These are phyloP conservation scores for Dromius quadrimaculatus DNA, from an alignment of 2,888 invertebrate species.

Conservation along the genomic window DNA sequence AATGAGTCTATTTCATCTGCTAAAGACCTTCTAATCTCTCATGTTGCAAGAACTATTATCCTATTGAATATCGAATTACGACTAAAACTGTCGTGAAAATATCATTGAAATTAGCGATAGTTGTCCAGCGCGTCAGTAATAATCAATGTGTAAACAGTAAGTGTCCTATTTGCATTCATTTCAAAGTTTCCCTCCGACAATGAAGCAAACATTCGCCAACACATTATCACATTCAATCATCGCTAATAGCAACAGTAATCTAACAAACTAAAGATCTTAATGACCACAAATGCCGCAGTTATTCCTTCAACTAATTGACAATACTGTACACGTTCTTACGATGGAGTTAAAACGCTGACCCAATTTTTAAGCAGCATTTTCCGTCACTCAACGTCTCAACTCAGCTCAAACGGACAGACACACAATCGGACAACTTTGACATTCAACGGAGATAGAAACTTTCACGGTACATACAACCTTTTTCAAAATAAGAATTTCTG, in stretches of 20 bases:
- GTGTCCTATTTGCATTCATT: slow-evolving; percentile 13
- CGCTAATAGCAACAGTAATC: slow-evolving; percentile 29
- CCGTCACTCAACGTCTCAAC: slow-evolving; percentile 40
- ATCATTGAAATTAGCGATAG: no score
- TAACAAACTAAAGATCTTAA: slow-evolving; percentile 31
- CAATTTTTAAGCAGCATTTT: slow-evolving; percentile 43
- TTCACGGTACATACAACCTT: slow-evolving; percentile 16
- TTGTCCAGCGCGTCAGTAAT: no score
- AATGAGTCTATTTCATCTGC: no score
- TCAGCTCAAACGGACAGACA: slow-evolving; percentile 29
- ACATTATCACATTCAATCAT: slow-evolving; percentile 35
- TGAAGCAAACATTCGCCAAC: slow-evolving; percentile 1
- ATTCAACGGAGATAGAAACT: slow-evolving; percentile 23
- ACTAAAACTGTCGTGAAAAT: no score
- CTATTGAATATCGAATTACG: no score
- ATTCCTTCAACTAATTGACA: slow-evolving; percentile 44
- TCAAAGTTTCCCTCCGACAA: slow-evolving; percentile 12
- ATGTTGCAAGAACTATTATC: no score
- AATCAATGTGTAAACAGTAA: slow-evolving; percentile 5
- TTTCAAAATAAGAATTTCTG: slow-evolving; percentile 29
- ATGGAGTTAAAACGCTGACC: slow-evolving; percentile 34
- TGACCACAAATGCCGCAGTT: slow-evolving; percentile 14
- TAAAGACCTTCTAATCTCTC: no score
- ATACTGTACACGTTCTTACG: slow-evolving; percentile 39
- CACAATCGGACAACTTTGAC: slow-evolving; percentile 28